Evolutionary conservation across 2,888 invertebrate genomes (phyloP).

Genomic region (Yponomeuta plumbellus): DNA sequence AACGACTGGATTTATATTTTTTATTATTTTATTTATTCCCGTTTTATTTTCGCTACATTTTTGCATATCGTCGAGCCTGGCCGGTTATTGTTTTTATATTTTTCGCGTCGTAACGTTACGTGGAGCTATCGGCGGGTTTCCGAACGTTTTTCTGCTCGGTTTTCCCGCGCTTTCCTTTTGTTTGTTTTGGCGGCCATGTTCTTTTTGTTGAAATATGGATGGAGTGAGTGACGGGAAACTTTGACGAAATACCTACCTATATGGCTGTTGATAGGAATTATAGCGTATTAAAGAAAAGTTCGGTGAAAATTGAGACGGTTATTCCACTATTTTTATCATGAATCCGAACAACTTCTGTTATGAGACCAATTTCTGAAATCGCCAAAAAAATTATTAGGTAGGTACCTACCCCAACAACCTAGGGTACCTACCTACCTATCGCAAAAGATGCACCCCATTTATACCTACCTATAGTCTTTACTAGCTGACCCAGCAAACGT

Average conservation of each 20-base stretch:
- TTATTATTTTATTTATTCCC: conserved; percentile 73
- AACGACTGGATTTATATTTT: conserved; percentile 72
- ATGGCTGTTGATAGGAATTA: no score
- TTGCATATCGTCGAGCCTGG: conserved; percentile 52
- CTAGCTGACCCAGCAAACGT: no score
- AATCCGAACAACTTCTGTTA: no score
- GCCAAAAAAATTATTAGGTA: no score
- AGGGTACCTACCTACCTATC: no score
- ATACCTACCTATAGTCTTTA: no score
- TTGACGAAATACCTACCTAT: background rate
- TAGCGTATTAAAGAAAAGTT: no score
- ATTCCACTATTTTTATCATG: no score
- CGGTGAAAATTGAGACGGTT: no score
- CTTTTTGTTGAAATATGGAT: conserved; percentile 25
- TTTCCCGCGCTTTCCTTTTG: conserved; percentile 45
- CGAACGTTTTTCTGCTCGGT: conserved; percentile 18
- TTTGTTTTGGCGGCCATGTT: conserved; percentile 35
- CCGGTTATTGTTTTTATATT: conserved; percentile 47
- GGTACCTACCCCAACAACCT: no score
- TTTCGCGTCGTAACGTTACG: background rate
- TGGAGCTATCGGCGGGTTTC: conserved; percentile 5
- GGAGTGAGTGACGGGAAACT: background rate
- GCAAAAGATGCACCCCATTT: no score
- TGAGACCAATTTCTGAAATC: no score
- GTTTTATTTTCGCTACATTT: conserved; percentile 67